Evolutionary conservation across 2,113 vertebrate genomes (phyloP).

Genomic region (Aspidoscelis tigris): DNA sequence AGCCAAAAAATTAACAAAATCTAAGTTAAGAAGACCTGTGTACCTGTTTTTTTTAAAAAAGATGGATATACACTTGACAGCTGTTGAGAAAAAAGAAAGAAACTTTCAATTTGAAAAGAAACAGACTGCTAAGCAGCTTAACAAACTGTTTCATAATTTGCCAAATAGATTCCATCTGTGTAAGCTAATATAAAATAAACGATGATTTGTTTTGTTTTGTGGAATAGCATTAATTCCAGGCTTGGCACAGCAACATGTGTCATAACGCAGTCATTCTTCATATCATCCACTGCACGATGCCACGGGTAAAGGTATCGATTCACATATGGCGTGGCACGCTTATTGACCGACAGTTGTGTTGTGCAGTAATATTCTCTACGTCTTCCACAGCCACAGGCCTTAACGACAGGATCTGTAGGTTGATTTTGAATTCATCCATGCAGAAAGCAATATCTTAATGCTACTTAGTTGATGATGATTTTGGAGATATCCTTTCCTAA

Average conservation of each 20-base stretch:
- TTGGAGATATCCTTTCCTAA: conserved; percentile 37
- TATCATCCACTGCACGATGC: conserved; percentile 2
- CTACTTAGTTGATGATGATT: conserved; percentile 49
- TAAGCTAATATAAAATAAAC: conserved; percentile 71
- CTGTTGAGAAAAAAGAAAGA: conserved; percentile 67
- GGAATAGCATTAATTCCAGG: conserved; percentile 49
- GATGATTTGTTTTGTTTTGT: conserved; percentile 56
- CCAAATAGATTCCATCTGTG: conserved; percentile 69
- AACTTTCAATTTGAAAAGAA: conserved; percentile 63
- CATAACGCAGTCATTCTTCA: conserved; percentile 28
- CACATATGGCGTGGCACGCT: neutral
- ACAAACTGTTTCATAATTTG: conserved; percentile 69
- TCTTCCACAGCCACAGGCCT: conserved; percentile 8
- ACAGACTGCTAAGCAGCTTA: conserved; percentile 67
- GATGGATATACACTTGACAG: conserved; percentile 67
- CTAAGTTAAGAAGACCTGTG: conserved; percentile 40
- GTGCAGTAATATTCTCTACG: neutral
- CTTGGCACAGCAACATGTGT: conserved; percentile 43
- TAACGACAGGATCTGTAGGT: conserved; percentile 23
- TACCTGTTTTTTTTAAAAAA: conserved; percentile 43
- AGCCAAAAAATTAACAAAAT: conserved; percentile 30
- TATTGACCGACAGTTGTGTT: neutral
- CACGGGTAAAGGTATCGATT: conserved; percentile 17
- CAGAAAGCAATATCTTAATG: conserved; percentile 44
- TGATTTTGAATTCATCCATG: conserved; percentile 39